Evolutionary conservation across 2,797 vertebrate species (phyloP).

Genomic region (Protonibea diacanthus): DNA sequence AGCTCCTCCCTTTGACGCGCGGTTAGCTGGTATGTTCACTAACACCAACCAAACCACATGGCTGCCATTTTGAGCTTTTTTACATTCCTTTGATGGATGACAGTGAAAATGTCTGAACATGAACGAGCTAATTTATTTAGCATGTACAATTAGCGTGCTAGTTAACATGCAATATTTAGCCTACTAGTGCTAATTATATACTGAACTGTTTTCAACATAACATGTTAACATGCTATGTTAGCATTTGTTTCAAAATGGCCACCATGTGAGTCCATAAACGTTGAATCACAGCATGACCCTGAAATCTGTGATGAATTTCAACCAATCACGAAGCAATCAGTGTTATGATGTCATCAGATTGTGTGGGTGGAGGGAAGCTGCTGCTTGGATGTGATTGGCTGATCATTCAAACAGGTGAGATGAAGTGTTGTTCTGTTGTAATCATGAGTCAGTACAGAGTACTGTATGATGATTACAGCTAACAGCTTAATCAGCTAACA

Average conservation of each 20-base stretch:
- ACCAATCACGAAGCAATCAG: background rate
- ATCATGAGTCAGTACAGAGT: no score
- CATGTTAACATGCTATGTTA: no score
- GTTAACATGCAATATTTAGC: no score
- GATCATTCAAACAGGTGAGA: background rate
- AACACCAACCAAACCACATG: background rate
- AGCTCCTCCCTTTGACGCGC: slow-evolving; percentile 9
- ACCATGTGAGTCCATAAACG: background rate
- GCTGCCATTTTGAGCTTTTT: background rate
- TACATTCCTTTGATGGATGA: no score
- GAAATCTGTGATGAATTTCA: background rate
- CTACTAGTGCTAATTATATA: no score
- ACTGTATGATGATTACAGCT: no score
- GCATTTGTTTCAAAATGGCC: background rate
- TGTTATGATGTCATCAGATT: background rate
- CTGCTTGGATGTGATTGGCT: slow-evolving; percentile 14
- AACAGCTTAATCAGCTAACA: no score
- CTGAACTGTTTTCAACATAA: no score
- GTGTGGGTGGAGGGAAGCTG: slow-evolving; percentile 12
- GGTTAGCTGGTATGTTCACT: slow-evolving; percentile 28
- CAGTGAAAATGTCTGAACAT: no score
- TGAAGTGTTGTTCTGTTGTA: no score
- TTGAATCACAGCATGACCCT: background rate
- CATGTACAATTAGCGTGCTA: no score
- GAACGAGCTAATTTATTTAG: no score